Evolutionary conservation across 2,797 vertebrate species (phyloP).

Genomic region (Poeciliopsis infans): DNA sequence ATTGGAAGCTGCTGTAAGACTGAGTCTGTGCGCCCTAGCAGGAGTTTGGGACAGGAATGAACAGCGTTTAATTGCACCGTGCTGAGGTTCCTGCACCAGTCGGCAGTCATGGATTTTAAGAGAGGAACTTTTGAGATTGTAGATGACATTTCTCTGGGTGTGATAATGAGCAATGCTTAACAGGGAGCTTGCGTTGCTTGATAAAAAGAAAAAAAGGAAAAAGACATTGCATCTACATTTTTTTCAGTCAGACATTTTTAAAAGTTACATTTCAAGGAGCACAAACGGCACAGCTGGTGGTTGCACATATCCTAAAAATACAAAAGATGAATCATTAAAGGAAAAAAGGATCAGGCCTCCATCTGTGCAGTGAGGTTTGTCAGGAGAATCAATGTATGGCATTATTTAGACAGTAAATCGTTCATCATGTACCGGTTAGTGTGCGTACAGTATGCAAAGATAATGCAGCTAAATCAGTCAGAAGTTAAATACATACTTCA

Average conservation of each 20-base stretch:
- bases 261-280: neutral
- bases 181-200: slow-evolving; percentile 5
- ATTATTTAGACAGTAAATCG: neutral
- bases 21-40: slow-evolving; percentile 39
- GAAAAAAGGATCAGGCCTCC: neutral
- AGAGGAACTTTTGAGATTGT: slow-evolving; percentile 11
- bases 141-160: slow-evolving; percentile 50
- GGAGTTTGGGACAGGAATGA: slow-evolving; percentile 47
- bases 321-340: neutral
- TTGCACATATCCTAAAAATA: neutral
- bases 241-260: slow-evolving; percentile 21
- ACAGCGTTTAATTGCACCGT: slow-evolving; percentile 64
- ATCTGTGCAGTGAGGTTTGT: neutral
- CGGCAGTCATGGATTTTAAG: slow-evolving; percentile 30
- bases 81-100: slow-evolving; percentile 45
- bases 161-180: slow-evolving; percentile 42
- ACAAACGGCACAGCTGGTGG: neutral
- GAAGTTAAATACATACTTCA: neutral
- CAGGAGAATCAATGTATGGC: neutral
- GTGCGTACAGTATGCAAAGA: neutral
- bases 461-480: neutral
- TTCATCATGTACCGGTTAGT: neutral
- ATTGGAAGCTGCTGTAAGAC: slow-evolving; percentile 52
- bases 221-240: slow-evolving; percentile 7
- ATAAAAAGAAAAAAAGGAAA: slow-evolving; percentile 3